These are phyloP conservation scores for Galerucella pusilla DNA, from an alignment of 2,888 invertebrate species.

Conservation along the genomic window DNA sequence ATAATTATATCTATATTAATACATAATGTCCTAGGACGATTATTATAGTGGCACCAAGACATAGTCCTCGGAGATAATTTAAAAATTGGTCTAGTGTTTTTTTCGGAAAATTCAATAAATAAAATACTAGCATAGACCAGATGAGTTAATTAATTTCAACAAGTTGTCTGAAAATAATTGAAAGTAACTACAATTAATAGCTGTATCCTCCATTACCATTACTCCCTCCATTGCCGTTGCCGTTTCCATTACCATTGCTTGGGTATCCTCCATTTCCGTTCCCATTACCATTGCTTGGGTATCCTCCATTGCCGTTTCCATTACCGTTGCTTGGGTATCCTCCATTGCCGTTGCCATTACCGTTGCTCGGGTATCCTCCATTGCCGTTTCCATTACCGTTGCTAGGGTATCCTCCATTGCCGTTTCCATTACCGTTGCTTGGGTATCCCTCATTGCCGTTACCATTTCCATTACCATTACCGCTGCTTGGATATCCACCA, in stretches of 20 bases:
- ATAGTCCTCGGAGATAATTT: not conserved
- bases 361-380: constrained; percentile 28
- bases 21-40: not conserved
- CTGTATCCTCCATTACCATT: constrained; percentile 44
- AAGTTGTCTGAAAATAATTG: constrained; percentile 39
- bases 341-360: constrained; percentile 38
- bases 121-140: constrained; percentile 27
- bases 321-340: constrained; percentile 2
- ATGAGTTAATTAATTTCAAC: constrained; percentile 30
- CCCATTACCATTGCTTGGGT: constrained; percentile 35
- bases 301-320: constrained; percentile 38
- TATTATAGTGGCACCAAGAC: no score
- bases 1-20: not conserved
- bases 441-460: constrained; percentile 33
- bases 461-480: constrained; percentile 41
- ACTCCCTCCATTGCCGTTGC: constrained; percentile 43
- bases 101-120: not conserved
- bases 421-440: constrained; percentile 37
- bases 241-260: constrained; percentile 29
- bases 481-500: constrained; percentile 44
- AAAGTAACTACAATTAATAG: constrained; percentile 35
- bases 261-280: constrained; percentile 30
- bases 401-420: constrained; percentile 35
- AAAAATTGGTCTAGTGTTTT: not conserved
- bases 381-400: constrained; percentile 37